Evolutionary conservation across 2,113 vertebrate genomes (phyloP).

Genomic region (Colaptes auratus): DNA sequence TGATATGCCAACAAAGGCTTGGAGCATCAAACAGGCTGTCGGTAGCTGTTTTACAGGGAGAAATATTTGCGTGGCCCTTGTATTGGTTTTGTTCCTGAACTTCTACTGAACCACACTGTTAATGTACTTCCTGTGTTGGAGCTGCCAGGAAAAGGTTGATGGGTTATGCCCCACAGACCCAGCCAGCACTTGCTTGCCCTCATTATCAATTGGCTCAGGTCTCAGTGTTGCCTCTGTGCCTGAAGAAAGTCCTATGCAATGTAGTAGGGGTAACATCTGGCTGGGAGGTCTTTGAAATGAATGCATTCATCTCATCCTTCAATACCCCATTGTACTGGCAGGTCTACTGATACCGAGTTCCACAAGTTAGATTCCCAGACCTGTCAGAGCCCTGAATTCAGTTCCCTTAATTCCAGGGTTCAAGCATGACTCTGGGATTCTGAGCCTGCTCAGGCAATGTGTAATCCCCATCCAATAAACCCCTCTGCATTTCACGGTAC

Average conservation of each 20-base stretch:
- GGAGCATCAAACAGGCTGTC: neutral
- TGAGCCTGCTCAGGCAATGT: neutral
- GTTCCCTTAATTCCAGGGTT: neutral
- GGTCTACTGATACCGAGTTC: neutral
- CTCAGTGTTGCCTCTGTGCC: neutral
- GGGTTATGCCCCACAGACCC: neutral
- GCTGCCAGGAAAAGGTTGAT: neutral
- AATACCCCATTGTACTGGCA: neutral
- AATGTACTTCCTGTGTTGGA: neutral
- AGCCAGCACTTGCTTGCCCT: neutral
- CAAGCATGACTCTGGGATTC: neutral
- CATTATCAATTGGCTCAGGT: neutral
- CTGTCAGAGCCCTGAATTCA: slow-evolving; percentile 2
- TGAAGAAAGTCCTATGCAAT: neutral
- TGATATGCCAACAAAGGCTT: neutral
- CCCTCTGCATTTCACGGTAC: neutral
- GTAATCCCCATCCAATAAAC: neutral
- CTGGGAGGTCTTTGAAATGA: slow-evolving; percentile 29
- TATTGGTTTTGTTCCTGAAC: neutral
- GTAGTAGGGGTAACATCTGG: slow-evolving; percentile 12
- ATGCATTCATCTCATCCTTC: neutral
- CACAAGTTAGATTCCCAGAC: neutral
- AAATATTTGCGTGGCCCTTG: neutral
- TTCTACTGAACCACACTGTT: neutral
- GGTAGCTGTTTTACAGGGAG: neutral